Percentiles rank a stretch among this genome's conserved stretches.
These are phyloP conservation scores for Buphagus erythrorhynchus DNA, from an alignment of 2,797 vertebrate species.

Conservation along the genomic window DNA sequence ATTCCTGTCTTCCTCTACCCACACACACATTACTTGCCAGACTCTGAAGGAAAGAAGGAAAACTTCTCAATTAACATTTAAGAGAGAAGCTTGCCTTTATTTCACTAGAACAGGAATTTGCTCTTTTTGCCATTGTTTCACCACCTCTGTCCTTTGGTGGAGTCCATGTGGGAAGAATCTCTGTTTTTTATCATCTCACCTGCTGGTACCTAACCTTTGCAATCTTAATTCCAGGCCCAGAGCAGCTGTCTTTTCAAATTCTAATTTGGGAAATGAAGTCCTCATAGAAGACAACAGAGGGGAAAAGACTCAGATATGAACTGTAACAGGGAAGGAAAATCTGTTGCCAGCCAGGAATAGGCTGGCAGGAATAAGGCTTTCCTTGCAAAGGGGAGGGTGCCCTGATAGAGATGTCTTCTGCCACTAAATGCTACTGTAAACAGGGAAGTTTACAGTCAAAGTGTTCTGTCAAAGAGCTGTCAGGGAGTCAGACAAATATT, in stretches of 20 bases:
- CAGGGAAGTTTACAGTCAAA: slow-evolving; percentile 9
- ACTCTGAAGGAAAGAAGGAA: slow-evolving; percentile 18
- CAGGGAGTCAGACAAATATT: slow-evolving; percentile 42
- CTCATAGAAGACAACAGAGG: background rate
- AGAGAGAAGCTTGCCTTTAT: slow-evolving; percentile 1
- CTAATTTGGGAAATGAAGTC: background rate
- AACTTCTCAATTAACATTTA: slow-evolving; percentile 33
- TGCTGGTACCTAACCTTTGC: background rate
- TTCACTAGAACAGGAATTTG: background rate
- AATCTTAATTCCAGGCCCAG: background rate
- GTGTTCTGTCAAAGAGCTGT: slow-evolving; percentile 56
- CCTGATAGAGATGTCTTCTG: background rate
- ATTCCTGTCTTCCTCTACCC: slow-evolving; percentile 11
- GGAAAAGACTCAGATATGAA: background rate
- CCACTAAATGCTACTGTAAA: slow-evolving; percentile 7
- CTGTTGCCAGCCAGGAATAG: background rate
- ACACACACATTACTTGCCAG: background rate
- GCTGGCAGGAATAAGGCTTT: background rate
- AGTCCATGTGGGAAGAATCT: background rate
- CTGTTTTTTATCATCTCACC: background rate
- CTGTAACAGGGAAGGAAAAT: background rate
- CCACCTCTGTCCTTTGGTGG: background rate
- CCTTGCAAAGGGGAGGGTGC: background rate
- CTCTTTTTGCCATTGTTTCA: background rate
- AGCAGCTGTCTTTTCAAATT: background rate